Percentiles rank a stretch among this genome's conserved stretches.
Conservation (phyloP, 2,113 vertebrate species). For the Lophura nycthemera region DNA sequence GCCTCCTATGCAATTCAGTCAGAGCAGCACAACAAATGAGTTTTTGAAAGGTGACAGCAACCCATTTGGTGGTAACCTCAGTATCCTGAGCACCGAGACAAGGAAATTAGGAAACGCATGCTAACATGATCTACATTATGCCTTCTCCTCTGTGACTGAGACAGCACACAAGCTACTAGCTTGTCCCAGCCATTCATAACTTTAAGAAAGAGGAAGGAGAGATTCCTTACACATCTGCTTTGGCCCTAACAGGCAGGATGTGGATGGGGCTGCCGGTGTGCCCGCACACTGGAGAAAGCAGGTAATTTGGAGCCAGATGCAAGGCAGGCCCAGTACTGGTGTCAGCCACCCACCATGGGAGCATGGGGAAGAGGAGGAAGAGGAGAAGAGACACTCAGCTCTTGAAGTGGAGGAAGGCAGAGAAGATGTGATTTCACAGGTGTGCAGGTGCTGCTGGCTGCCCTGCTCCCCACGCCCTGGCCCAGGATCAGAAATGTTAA, state of each 20-base stretch:
- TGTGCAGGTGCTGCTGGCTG: not conserved
- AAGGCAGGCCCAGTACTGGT: not conserved
- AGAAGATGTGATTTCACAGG: not conserved
- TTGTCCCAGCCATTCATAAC: not conserved
- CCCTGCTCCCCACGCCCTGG: too few relatives aligned
- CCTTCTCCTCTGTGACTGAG: not conserved
- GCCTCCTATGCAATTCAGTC: not conserved
- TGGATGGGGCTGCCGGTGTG: not conserved
- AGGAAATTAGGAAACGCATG: not conserved
- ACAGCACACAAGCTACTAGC: not conserved
- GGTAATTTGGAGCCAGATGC: not conserved
- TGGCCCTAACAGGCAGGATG: fast-evolving
- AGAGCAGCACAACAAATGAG: not conserved
- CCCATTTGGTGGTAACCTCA: not conserved
- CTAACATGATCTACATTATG: not conserved
- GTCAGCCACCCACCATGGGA: not conserved
- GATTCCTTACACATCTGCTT: not conserved
- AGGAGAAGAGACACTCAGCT: not conserved
- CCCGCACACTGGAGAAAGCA: not conserved
- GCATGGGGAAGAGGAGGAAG: not conserved
- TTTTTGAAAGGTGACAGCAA: not conserved
- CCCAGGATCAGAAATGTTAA: not conserved
- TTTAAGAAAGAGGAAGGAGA: not conserved
- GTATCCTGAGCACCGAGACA: not conserved
- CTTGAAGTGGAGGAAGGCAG: not conserved